phyloP scores from a whole-genome alignment of 2,113 vertebrate genomes.

The Psammodynastes pulverulentus region DNA sequence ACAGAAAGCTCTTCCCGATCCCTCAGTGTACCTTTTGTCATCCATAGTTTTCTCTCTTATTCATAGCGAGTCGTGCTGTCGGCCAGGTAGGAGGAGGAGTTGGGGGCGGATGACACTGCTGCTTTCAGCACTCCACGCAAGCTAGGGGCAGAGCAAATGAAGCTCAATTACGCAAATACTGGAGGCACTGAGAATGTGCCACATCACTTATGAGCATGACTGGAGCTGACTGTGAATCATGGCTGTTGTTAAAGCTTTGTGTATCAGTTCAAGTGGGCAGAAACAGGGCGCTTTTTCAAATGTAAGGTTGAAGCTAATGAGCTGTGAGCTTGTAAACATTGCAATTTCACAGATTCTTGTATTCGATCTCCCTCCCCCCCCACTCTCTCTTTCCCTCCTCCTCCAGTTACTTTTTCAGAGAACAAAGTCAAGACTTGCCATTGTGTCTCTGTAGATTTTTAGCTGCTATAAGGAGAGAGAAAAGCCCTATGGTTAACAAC shows the following conservation, averaged over 20 bases:
- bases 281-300: constrained; percentile 51
- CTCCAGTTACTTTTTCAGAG: neutral
- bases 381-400: too few relatives aligned
- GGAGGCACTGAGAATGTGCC: constrained; percentile 52
- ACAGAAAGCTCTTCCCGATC: constrained; percentile 61
- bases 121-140: constrained; percentile 48
- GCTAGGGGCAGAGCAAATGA: constrained; percentile 54
- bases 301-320: constrained; percentile 41
- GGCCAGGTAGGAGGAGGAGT: constrained; percentile 54
- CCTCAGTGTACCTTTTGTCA: constrained; percentile 37
- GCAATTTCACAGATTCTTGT: constrained; percentile 18
- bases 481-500: neutral
- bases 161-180: constrained; percentile 46
- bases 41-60: constrained; percentile 36
- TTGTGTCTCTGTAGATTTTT: constrained; percentile 17
- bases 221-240: constrained; percentile 67
- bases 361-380: neutral
- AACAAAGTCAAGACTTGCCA: constrained; percentile 5
- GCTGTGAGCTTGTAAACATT: constrained; percentile 34
- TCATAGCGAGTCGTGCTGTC: constrained; percentile 39
- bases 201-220: constrained; percentile 60
- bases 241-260: constrained; percentile 58
- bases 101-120: constrained; percentile 61
- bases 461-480: neutral
- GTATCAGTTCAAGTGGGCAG: constrained; percentile 69